These are phyloP conservation scores for Polymixis lichenea DNA, from an alignment of 2,888 invertebrate genomes.

Conservation along the genomic window DNA sequence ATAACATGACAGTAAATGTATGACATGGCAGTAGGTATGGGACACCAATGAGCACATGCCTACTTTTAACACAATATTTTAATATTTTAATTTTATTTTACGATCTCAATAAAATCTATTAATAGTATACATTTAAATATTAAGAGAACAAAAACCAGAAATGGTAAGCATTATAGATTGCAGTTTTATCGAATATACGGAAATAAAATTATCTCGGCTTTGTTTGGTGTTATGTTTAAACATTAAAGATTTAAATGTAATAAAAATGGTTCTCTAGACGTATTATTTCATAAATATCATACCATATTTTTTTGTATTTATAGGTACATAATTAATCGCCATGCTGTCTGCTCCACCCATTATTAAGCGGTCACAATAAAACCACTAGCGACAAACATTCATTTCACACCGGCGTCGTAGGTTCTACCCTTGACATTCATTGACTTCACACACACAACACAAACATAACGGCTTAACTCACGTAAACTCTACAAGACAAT, in stretches of 20 bases:
- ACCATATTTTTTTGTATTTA: not conserved
- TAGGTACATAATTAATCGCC: not conserved
- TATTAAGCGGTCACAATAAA: conserved; percentile 27
- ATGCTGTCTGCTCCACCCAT: conserved; percentile 28
- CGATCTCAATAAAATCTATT: conserved; percentile 13
- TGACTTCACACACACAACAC: conserved; percentile 51
- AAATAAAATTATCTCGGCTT: not conserved
- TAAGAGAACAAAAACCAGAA: conserved; percentile 2
- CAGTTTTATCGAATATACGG: not conserved
- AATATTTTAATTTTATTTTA: conserved; percentile 36
- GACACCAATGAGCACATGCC: conserved; percentile 5
- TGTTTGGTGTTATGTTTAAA: not conserved
- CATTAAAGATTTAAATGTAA: not conserved
- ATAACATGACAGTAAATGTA: too few relatives aligned
- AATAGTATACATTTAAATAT: conserved; percentile 24
- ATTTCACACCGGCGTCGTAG: conserved; percentile 63
- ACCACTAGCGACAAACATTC: conserved; percentile 55
- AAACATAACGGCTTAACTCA: conserved; percentile 61
- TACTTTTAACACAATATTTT: not conserved
- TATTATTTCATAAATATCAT: not conserved
- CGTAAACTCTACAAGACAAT: conserved; percentile 18
- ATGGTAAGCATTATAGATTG: not conserved
- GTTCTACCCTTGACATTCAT: conserved; percentile 83
- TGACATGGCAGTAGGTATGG: conserved; percentile 4
- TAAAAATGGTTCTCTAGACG: not conserved